Percentiles rank a stretch among this genome's conserved stretches.
These are phyloP conservation scores for Bufo bufo DNA, from an alignment of 2,113 vertebrate species.

Conservation along the genomic window DNA sequence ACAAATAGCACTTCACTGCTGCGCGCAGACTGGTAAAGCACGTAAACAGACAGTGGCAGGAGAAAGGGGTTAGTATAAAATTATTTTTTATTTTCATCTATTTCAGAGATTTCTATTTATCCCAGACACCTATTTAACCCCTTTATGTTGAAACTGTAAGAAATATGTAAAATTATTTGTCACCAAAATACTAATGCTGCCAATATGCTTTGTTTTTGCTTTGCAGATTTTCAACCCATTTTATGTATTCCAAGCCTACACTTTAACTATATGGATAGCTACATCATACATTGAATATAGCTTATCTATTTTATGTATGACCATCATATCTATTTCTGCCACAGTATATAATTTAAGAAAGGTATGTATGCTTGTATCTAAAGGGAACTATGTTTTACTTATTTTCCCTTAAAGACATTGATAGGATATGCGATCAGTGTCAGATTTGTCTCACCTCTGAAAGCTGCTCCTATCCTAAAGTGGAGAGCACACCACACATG, in stretches of 20 bases:
- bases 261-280: slow-evolving; percentile 68
- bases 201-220: neutral
- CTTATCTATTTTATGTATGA: slow-evolving; percentile 69
- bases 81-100: no score
- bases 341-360: slow-evolving; percentile 69
- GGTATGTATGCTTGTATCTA: slow-evolving; percentile 63
- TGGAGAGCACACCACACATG: no score
- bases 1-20: no score
- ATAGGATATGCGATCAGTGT: no score
- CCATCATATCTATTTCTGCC: slow-evolving; percentile 66
- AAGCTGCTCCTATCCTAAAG: no score
- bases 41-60: no score
- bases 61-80: no score
- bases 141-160: neutral
- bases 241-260: slow-evolving; percentile 74
- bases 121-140: no score
- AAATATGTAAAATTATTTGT: neutral
- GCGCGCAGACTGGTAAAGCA: no score
- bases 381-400: neutral
- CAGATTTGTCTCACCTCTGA: no score
- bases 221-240: slow-evolving; percentile 75
- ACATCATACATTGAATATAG: slow-evolving; percentile 71
- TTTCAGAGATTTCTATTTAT: no score
- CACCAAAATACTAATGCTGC: neutral
- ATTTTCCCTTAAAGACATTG: no score